Conservation (phyloP, 1,140 invertebrate species). For the Dryas iulia region DNA sequence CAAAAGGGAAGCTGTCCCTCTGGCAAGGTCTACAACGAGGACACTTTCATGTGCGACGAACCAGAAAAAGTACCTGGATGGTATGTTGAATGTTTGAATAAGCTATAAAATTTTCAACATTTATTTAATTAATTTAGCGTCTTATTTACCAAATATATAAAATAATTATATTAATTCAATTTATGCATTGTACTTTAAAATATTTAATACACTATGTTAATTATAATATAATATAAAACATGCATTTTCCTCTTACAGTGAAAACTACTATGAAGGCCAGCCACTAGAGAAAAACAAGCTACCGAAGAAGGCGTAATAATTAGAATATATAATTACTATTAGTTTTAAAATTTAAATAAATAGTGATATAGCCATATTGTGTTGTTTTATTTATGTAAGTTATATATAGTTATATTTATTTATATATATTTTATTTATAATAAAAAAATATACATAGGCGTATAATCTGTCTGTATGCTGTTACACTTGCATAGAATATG, state of each 20-base stretch:
- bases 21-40: constrained; percentile 91
- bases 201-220: too few relatives aligned
- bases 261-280: constrained; percentile 84
- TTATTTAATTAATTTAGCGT: too few relatives aligned
- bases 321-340: constrained; percentile 44
- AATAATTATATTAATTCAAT: too few relatives aligned
- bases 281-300: constrained; percentile 68
- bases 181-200: too few relatives aligned
- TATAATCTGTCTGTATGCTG: too few relatives aligned
- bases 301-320: constrained; percentile 70
- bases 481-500: too few relatives aligned
- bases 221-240: not conserved
- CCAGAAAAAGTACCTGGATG: constrained; percentile 90
- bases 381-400: constrained; percentile 7
- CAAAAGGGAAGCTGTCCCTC: constrained; percentile 88
- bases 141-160: too few relatives aligned
- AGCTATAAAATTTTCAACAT: too few relatives aligned
- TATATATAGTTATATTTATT: too few relatives aligned
- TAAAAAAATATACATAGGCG: too few relatives aligned
- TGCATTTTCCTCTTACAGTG: constrained; percentile 81
- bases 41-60: constrained; percentile 89
- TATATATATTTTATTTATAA: too few relatives aligned
- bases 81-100: too few relatives aligned
- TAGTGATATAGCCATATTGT: constrained; percentile 27
- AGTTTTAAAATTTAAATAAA: constrained; percentile 45